These are phyloP conservation scores for Ceratosolen solmsi DNA, from an alignment of 1,140 invertebrate genomes.

Conservation along the genomic window DNA sequence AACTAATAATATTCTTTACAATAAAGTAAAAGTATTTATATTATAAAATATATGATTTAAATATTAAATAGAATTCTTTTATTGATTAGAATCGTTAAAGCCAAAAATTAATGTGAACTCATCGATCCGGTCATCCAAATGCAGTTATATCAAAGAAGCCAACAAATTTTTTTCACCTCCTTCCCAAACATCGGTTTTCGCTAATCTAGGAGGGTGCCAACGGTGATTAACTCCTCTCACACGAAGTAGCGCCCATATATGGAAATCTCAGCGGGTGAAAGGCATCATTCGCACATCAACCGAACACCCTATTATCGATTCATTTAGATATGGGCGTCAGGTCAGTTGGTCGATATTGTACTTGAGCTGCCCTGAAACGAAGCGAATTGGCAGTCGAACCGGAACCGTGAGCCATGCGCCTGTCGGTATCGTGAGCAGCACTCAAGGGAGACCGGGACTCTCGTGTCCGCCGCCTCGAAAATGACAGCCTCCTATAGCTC, in stretches of 20 bases:
- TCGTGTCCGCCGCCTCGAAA: not conserved
- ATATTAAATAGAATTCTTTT: too few species aligned
- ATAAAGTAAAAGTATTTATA: too few species aligned
- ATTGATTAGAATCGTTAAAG: too few species aligned
- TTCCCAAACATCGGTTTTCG: too few species aligned
- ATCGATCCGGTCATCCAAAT: too few species aligned
- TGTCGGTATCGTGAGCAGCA: slow-evolving; percentile 2
- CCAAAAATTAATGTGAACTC: too few species aligned
- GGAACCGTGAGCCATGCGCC: not conserved
- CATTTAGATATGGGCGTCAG: not conserved
- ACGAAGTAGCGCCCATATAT: not conserved
- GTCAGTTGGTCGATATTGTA: not conserved
- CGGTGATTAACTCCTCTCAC: not conserved
- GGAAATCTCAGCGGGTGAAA: not conserved
- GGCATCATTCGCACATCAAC: not conserved
- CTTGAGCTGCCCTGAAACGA: not conserved
- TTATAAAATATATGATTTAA: too few species aligned
- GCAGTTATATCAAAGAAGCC: too few species aligned
- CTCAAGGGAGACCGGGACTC: not conserved
- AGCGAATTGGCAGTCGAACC: not conserved
- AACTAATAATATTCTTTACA: too few species aligned
- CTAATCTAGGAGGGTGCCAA: not conserved
- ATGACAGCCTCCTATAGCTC: not conserved
- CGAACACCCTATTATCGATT: not conserved
- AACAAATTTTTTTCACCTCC: too few species aligned